Evolutionary conservation across 37 sponge, comb jelly and placozoan species (phyloP), one percentile per base, ranked within the genome.

Genomic region (Eunapius fragilis): DNA sequence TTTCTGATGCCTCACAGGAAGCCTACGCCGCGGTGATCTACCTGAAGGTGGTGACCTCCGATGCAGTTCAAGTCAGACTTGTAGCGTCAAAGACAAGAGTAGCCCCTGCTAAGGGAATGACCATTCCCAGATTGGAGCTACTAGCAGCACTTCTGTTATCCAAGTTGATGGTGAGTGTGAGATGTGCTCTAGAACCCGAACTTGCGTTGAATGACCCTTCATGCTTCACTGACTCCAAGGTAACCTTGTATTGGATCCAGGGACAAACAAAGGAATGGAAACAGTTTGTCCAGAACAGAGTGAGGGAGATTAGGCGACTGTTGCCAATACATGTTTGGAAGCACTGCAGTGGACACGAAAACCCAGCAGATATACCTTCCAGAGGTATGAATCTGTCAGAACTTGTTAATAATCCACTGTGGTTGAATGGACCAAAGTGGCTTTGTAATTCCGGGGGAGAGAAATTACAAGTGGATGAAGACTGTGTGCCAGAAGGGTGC

Each of bases 201-300:
- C 13, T 70, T 11, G 0, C n/a, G 6, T 58, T 82, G 23, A 12
- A 27, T 31, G 72, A 82, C 7, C 4, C 73, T 31, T 35, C 38
- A 31, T 82, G 83, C 37, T 82, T 35, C 33, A 70, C 72, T n/a
- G 83, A 82, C 37, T 82, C 83, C 25, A 70, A 70, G 12, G 76
- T 67, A 34, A 76, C 69, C 38, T 48, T 84, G 27, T 75, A 48
- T 58, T 84, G 84, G 84, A 84, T 84, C 30, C 50, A 47, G 23
- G 26, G n/a, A n/a, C n/a, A n/a, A n/a, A n/a, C n/a, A n/a, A n/a
- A n/a, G n/a, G 23, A 77, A 41, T 86, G 87, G 87, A 72, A 38
- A 26, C 87, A 77, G 24, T 86, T 86, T 71, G 87, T 86, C 35
- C 71, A 79, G 74, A 86, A 86, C 70, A 35, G 87, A 27, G 73